Evolutionary conservation across 2,797 vertebrate species (phyloP).

Genomic region (Enteromius afrohamiltoni): DNA sequence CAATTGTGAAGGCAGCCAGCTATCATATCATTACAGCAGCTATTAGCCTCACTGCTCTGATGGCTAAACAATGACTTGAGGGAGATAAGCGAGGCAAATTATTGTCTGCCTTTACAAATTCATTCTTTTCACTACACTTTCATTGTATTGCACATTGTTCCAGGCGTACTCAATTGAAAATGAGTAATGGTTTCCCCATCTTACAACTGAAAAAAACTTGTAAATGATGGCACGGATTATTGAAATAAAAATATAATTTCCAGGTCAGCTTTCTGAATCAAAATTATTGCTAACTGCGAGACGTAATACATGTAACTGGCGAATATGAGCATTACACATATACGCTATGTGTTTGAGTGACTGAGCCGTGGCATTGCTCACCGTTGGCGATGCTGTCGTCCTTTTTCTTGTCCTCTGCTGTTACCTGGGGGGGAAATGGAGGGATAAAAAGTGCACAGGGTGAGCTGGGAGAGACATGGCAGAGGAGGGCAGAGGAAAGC

Average conservation of each 20-base stretch:
- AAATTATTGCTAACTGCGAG: background rate
- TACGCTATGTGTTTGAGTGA: constrained; percentile 41
- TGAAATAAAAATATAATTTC: background rate
- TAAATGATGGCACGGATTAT: constrained; percentile 17
- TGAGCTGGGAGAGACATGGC: constrained; percentile 32
- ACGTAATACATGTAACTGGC: background rate
- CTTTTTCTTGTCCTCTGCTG: constrained; percentile 74
- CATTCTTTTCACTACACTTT: constrained; percentile 44
- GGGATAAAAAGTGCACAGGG: constrained; percentile 25
- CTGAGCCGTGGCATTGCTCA: constrained; percentile 44
- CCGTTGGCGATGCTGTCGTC: constrained; percentile 66
- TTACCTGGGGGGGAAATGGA: constrained; percentile 73
- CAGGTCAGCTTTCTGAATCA: background rate
- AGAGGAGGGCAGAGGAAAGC: constrained; percentile 48
- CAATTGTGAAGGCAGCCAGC: constrained; percentile 46
- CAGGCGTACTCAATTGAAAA: constrained; percentile 33
- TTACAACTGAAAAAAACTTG: constrained; percentile 14
- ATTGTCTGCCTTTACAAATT: constrained; percentile 34
- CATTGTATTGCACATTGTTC: constrained; percentile 12
- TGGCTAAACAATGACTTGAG: constrained; percentile 50
- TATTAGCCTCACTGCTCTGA: constrained; percentile 53
- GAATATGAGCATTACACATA: background rate
- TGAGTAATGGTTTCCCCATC: constrained; percentile 20
- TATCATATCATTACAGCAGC: constrained; percentile 59
- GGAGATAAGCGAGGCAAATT: constrained; percentile 35